These are phyloP conservation scores for Pemphredon lugubris DNA, from an alignment of 2,888 invertebrate species.

Conservation along the genomic window DNA sequence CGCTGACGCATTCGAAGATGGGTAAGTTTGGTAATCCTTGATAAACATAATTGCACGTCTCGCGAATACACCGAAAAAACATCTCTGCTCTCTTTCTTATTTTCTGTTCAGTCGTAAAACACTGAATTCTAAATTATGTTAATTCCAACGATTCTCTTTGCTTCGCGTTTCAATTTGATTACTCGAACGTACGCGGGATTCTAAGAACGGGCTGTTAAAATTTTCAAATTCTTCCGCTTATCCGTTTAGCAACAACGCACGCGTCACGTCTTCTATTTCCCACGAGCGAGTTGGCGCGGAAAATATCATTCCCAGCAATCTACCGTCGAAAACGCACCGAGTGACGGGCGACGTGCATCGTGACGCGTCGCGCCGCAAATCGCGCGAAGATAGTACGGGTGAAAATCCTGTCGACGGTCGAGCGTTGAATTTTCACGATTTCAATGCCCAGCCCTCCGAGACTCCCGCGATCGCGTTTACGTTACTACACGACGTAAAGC, in stretches of 20 bases:
- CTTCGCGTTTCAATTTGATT: no score
- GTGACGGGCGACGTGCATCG: slow-evolving; percentile 3
- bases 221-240: no score
- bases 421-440: neutral
- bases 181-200: no score
- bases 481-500: slow-evolving; percentile 11
- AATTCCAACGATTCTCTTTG: no score
- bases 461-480: neutral
- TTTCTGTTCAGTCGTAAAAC: no score
- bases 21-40: slow-evolving; percentile 66
- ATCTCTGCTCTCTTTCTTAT: no score
- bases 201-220: no score
- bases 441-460: neutral
- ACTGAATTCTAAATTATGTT: no score
- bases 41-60: neutral
- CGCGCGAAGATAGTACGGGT: slow-evolving; percentile 1
- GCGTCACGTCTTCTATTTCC: slow-evolving; percentile 32
- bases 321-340: slow-evolving; percentile 20
- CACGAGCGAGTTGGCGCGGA: slow-evolving; percentile 20
- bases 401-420: slow-evolving; percentile 1
- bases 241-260: no score
- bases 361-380: slow-evolving; percentile 10
- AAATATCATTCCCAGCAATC: slow-evolving; percentile 25
- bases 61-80: no score
- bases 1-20: slow-evolving; percentile 78